These are phyloP conservation scores for Pyrocoelia pectoralis DNA, from an alignment of 2,888 invertebrate genomes.

Conservation along the genomic window DNA sequence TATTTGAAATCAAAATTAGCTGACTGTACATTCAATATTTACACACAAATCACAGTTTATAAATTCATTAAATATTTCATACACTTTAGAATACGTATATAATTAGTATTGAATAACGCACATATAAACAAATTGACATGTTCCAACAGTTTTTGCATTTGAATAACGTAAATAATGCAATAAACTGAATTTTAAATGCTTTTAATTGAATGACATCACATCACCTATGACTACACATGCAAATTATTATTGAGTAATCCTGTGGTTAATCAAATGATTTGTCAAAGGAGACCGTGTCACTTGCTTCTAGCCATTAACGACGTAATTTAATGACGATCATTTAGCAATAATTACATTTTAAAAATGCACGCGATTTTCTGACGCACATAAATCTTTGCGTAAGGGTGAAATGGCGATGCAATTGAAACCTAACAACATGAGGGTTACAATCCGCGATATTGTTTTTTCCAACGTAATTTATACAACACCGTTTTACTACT, in stretches of 20 bases:
- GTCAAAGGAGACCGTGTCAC: slow-evolving; percentile 16
- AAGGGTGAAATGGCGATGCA: slow-evolving; percentile 10
- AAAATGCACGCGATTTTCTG: neutral
- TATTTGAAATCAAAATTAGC: neutral
- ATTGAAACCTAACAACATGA: slow-evolving; percentile 1
- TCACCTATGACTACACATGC: slow-evolving; percentile 21
- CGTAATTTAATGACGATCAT: slow-evolving; percentile 16
- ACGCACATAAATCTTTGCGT: slow-evolving; percentile 23
- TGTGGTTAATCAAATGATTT: slow-evolving; percentile 17
- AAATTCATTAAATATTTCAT: slow-evolving; percentile 1
- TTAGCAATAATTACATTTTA: slow-evolving; percentile 5
- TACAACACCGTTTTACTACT: too few species aligned
- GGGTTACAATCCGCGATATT: neutral
- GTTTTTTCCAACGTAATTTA: neutral
- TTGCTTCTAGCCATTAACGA: slow-evolving; percentile 14
- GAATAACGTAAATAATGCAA: slow-evolving; percentile 13
- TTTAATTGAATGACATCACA: slow-evolving; percentile 22
- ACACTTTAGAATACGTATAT: neutral
- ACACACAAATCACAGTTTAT: neutral
- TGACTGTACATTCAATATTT: neutral
- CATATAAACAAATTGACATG: slow-evolving; percentile 4
- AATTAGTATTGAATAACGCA: slow-evolving; percentile 10
- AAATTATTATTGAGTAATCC: slow-evolving; percentile 24
- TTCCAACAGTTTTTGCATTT: slow-evolving; percentile 5
- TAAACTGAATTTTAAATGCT: slow-evolving; percentile 17